Evolutionary conservation across 2,113 vertebrate genomes (phyloP), one percentile per base, ranked within the genome.

Genomic region (Eudyptes chrysolophus): DNA sequence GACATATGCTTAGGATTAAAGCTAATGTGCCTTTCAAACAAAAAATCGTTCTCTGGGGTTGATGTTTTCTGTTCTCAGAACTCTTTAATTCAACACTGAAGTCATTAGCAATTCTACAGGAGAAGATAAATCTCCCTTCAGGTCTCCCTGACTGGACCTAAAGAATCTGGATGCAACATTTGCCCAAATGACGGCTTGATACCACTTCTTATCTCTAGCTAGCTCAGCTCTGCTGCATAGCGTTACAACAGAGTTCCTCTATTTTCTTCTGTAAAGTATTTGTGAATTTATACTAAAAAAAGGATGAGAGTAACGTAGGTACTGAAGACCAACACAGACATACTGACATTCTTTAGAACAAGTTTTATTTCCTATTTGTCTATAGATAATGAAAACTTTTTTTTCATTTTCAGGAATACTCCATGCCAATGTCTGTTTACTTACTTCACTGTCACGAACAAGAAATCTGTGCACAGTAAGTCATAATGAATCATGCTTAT

Each of bases 1-100:
- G 66, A 83, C 87, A 93, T 92, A 83, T 82, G 70, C 62, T 96
- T 94, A 65, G 70, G 49, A 94, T 96, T 97, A 95, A 85, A 85
- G 66, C 49, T 93, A 85, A 97, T 66, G 70, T 88, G 54, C 46
- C 82, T 93, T 96, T 95, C 78, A 92, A 83, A 91, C 68, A 94
- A 83, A 90, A 94, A 70, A 9, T 79, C 7, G 8, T 94, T 89
- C 91, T 95, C 84, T 74, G 62, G 34, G 74, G 76, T 88, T 92
- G 94, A 61, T 77, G 72, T 84, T 92, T 90, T 94, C 81, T 85
- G 22, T 87, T 94, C 75, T 94, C 62, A 70, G 71, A 85, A 91
- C 54, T 92, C 13, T 8, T 91, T 70, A 76, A 80, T 93, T 85
- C 75, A 94, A 32, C 87, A 74, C 2, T 88, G 62, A 87, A 87